Evolutionary conservation across 2,797 vertebrate species (phyloP).

Genomic region (Enteromius fasciolatus): DNA sequence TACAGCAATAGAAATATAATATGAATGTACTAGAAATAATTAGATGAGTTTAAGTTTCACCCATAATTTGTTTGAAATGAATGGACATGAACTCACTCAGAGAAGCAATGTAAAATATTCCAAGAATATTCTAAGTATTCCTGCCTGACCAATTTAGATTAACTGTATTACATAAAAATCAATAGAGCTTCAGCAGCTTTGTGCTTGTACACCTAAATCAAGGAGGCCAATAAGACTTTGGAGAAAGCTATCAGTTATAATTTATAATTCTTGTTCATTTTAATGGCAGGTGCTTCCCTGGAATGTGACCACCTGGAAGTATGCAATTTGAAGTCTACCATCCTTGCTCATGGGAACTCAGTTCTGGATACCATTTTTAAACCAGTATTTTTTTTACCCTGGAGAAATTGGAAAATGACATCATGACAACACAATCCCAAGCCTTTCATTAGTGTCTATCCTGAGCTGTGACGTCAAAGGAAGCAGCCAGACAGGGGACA

Average conservation of each 20-base stretch:
- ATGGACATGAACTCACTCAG: neutral
- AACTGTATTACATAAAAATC: constrained; percentile 18
- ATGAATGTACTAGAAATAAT: neutral
- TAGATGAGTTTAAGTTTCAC: constrained; percentile 9
- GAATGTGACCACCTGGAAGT: neutral
- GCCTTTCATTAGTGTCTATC: neutral
- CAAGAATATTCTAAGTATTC: neutral
- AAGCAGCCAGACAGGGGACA: constrained; percentile 7
- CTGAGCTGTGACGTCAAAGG: neutral
- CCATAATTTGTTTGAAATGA: neutral
- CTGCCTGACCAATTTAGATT: constrained; percentile 12
- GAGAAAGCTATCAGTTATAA: neutral
- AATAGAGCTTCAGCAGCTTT: constrained; percentile 6
- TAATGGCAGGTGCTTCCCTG: neutral
- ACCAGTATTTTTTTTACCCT: neutral
- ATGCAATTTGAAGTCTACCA: neutral
- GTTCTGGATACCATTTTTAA: neutral
- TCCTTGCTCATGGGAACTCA: neutral
- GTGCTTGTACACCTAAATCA: neutral
- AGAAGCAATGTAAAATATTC: constrained; percentile 1
- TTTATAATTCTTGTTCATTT: neutral
- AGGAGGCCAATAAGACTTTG: constrained; percentile 2
- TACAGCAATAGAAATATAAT: neutral
- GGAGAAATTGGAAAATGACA: neutral
- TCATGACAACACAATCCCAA: neutral